phyloP scores from a whole-genome alignment of 2,113 vertebrate species.

The Brachypteracias leptosomus region DNA sequence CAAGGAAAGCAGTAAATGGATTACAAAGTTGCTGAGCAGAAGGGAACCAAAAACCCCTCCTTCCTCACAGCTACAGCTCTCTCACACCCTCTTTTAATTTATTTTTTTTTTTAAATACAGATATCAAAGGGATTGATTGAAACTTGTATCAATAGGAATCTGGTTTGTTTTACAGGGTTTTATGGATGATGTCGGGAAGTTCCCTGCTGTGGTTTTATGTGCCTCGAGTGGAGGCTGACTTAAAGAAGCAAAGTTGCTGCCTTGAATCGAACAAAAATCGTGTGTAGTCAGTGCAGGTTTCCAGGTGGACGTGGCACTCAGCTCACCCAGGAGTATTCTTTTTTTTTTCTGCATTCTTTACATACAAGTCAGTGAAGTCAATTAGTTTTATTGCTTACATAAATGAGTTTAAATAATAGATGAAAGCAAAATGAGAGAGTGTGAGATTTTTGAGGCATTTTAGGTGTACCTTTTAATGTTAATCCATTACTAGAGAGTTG shows the following conservation, averaged over 20 bases:
- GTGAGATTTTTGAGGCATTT: background rate
- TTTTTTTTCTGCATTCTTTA: background rate
- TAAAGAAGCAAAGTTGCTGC: background rate
- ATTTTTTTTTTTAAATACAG: background rate
- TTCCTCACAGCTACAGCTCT: background rate
- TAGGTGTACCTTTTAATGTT: background rate
- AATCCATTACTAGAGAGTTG: background rate
- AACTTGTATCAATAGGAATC: background rate
- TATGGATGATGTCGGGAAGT: background rate
- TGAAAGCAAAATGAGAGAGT: background rate
- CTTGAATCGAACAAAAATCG: background rate
- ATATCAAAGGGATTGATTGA: slow-evolving; percentile 57
- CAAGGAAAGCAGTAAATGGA: slow-evolving; percentile 57
- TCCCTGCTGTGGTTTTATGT: background rate
- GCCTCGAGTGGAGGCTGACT: background rate
- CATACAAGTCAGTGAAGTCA: background rate
- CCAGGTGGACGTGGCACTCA: background rate
- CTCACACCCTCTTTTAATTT: background rate
- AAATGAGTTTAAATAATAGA: background rate
- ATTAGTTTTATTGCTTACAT: background rate
- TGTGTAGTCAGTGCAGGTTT: background rate
- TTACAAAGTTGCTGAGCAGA: slow-evolving; percentile 49
- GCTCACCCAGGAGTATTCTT: background rate
- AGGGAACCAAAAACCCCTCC: background rate
- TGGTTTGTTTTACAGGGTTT: background rate